Percentiles rank a stretch among this genome's conserved stretches.
These are phyloP conservation scores for Drosophila robusta DNA, from an alignment of 2,888 invertebrate genomes.

Conservation along the genomic window DNA sequence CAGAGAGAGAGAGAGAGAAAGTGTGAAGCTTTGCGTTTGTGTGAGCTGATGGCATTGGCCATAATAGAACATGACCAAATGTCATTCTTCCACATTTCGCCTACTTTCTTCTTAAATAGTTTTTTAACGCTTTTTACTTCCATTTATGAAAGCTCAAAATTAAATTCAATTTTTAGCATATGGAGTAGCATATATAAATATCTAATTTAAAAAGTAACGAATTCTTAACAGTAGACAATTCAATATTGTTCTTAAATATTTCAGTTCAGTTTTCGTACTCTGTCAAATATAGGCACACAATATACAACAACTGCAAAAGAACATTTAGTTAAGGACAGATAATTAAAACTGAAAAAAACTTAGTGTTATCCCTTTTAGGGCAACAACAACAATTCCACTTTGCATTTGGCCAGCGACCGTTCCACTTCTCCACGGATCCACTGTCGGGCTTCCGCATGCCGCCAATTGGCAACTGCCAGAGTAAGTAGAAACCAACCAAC, in stretches of 20 bases:
- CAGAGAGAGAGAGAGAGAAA: not conserved
- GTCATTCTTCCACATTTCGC: not conserved
- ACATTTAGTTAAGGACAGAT: conserved; percentile 84
- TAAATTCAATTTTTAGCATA: too few species aligned
- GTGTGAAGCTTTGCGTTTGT: not conserved
- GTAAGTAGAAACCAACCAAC: conserved; percentile 88
- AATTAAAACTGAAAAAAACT: conserved; percentile 85
- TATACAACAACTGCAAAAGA: conserved; percentile 26
- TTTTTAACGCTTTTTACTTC: too few species aligned
- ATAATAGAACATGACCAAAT: not conserved
- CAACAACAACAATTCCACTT: conserved; percentile 98
- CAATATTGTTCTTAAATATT: too few species aligned
- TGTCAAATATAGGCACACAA: too few species aligned
- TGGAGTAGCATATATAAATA: too few species aligned
- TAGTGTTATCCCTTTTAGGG: conserved; percentile 96
- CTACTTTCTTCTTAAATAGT: too few species aligned
- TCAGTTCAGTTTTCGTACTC: too few species aligned
- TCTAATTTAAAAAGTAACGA: too few species aligned
- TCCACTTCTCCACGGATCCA: conserved; percentile 94
- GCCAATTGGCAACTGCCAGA: conserved; percentile 95
- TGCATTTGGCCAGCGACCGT: conserved; percentile 94
- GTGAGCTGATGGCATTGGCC: conserved; percentile 1
- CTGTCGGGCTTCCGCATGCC: conserved; percentile 95
- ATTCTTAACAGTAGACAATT: too few species aligned
- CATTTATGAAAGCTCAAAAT: too few species aligned